Evolutionary conservation across 2,888 invertebrate genomes (phyloP), one percentile per base, ranked within the genome.

Genomic region (Orthosia gothica): DNA sequence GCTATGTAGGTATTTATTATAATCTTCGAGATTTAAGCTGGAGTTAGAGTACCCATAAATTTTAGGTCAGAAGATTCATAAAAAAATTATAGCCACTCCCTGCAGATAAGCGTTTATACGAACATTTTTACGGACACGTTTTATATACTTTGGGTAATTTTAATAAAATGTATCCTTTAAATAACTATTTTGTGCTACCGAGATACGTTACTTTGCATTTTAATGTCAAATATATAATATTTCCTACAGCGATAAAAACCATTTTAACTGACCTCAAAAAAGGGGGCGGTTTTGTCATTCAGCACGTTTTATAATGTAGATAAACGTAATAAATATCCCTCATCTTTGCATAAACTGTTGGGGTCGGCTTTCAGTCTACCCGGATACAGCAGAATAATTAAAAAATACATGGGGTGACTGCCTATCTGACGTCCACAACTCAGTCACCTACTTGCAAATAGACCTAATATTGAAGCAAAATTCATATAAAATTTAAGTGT

Each of bases 51-150:
- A 18, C 16, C n/a, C 7, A 40, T 45, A 18, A 32, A 68, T 15
- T 5, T 23, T 23, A 7, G 12, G 23, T 45, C n/a, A 12, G 15
- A 5, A 13, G n/a, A 26, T 7, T 45, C n/a, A 64, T 64, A 64
- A 54, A 64, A 61, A 61, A 54, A 62, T 23, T 52, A 65, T 16
- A n/a, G 52, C 69, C 45, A 9, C 26, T 65, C 54, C 18, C 16
- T n/a, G 9, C 52, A 45, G 65, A 65, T 54, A 70, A 65, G n/a
- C 23, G 26, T 52, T 23, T 26, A 26, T 45, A 54, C 15, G 23
- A 23, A 13, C 1, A 16, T 4, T 70, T 69, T 70, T 70, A 70
- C n/a, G 26, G 23, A 64, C 1, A 54, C n/a, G 7, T 45, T 45
- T 32, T 15, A 64, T 40, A 68, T 59, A 45, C 15, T 64, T 54